Evolutionary conservation across 2,888 invertebrate genomes (phyloP).

Genomic region (Heliconius cydno): DNA sequence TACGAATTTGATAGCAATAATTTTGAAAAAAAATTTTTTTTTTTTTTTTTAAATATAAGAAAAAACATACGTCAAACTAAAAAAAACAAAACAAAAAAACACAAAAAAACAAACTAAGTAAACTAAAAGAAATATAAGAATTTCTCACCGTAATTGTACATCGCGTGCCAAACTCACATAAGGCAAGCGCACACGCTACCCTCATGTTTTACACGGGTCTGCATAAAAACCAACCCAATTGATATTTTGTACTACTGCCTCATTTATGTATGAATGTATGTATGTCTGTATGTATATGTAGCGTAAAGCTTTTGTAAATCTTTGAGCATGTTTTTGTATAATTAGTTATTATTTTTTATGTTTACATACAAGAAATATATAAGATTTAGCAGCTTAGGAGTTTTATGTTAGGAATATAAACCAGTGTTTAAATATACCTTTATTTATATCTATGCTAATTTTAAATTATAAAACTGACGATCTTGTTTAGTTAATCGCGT

Average conservation of each 20-base stretch:
- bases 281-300: slow-evolving; percentile 50
- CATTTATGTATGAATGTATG: slow-evolving; percentile 47
- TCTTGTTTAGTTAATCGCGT: too few relatives aligned
- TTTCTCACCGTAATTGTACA: slow-evolving; percentile 64
- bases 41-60: too few relatives aligned
- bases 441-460: too few relatives aligned
- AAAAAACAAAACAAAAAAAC: background rate
- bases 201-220: slow-evolving; percentile 74
- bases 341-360: slow-evolving; percentile 7
- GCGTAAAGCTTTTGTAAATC: slow-evolving; percentile 50
- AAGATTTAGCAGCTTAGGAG: too few relatives aligned
- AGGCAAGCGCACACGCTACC: slow-evolving; percentile 73
- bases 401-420: too few relatives aligned
- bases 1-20: too few relatives aligned
- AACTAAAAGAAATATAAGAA: slow-evolving; percentile 56
- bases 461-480: too few relatives aligned
- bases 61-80: background rate
- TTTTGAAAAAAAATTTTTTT: too few relatives aligned
- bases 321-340: slow-evolving; percentile 14
- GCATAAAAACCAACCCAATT: slow-evolving; percentile 78
- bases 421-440: too few relatives aligned
- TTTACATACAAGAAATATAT: background rate
- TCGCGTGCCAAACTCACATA: slow-evolving; percentile 75
- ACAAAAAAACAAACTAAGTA: background rate
- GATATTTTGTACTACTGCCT: slow-evolving; percentile 78